A percentile compares a stretch with the other conserved stretches of the same genome.
Evolutionary conservation across 2,888 invertebrate species (phyloP).

Genomic region (Callyntrura sp.): DNA sequence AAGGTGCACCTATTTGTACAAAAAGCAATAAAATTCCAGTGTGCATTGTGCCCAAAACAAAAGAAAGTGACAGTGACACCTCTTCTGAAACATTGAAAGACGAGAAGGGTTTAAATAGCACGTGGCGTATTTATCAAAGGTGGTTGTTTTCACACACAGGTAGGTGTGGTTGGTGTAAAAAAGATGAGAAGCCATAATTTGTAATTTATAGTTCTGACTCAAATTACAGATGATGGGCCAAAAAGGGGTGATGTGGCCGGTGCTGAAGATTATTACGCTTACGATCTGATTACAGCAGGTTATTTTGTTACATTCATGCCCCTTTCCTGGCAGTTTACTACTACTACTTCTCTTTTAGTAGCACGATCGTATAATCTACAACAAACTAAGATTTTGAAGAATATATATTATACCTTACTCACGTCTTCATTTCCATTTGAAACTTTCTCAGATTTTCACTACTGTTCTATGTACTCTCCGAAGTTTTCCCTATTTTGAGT

Average conservation of each 20-base stretch:
- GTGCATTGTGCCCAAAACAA: neutral
- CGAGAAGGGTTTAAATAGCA: neutral
- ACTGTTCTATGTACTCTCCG: neutral
- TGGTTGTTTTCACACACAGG: slow-evolving; percentile 1
- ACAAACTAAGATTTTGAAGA: neutral
- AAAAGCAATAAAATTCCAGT: neutral
- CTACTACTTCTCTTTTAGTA: neutral
- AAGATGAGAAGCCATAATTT: neutral
- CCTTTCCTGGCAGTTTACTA: neutral
- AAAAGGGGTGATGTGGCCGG: slow-evolving; percentile 78
- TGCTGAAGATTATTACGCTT: slow-evolving; percentile 79
- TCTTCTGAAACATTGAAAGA: neutral
- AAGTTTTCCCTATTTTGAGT: neutral
- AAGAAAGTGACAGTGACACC: neutral
- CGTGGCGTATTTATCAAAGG: neutral
- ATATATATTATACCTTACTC: neutral
- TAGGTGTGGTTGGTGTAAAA: neutral
- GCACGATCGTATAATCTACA: neutral
- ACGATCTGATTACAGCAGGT: slow-evolving; percentile 80
- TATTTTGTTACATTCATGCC: slow-evolving; percentile 47
- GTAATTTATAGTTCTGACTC: slow-evolving; percentile 50
- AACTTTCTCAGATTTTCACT: neutral
- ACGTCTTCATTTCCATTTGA: neutral
- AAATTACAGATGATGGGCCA: slow-evolving; percentile 74
- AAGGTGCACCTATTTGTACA: neutral